Base-by-base conservation (phyloP, 2,888 invertebrate genomes). In the Diarsia mendica region DNA sequence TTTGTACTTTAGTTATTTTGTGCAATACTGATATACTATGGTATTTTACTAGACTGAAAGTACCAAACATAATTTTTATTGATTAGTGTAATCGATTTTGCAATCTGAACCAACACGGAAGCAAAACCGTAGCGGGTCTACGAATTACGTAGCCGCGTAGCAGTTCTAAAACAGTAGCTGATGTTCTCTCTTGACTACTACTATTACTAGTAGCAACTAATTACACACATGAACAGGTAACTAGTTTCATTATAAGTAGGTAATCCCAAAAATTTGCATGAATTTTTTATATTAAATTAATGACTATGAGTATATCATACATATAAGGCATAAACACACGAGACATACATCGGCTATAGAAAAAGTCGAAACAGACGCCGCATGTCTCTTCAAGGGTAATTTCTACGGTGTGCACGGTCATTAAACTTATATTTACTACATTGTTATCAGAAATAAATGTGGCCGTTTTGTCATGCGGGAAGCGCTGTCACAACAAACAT, bases 401-500 rank as follows among this genome's bases (percentile, higher is more conserved):
- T 93, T 92, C 91, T 90, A 87, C 91, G 91, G 89, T 90, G 91
- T 93, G 92, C 91, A 94, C 93, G 95, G 93, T 90, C 91, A 93
- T 96, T 95, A 94, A 94, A 92, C 92, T 87, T 91, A 93, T 95
- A 93, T 94, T 94, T 93, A 93, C 92, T 91, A 94, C 95, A 95
- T 95, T 96, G 96, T 95, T 95, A 94, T 95, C 86, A 90, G 90
- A 92, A 94, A 95, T 94, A 94, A 95, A 96, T 95, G 94, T 92
- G 87, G 90, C 91, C 92, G 91, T 95, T 95, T 93, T 94, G 95
- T 95, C 93, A 95, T 94, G 95, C 94, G 94, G 94, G 93, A 93
- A 93, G 92, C 93, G 90, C 93, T 95, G 96, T 95, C 96, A 96
- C 94, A 96, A 96, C 95, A 96, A 94, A 95, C 94, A 94, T 95